Evolutionary conservation across 2,888 invertebrate genomes (phyloP).

Genomic region (Glyphotaelius pellucidus): DNA sequence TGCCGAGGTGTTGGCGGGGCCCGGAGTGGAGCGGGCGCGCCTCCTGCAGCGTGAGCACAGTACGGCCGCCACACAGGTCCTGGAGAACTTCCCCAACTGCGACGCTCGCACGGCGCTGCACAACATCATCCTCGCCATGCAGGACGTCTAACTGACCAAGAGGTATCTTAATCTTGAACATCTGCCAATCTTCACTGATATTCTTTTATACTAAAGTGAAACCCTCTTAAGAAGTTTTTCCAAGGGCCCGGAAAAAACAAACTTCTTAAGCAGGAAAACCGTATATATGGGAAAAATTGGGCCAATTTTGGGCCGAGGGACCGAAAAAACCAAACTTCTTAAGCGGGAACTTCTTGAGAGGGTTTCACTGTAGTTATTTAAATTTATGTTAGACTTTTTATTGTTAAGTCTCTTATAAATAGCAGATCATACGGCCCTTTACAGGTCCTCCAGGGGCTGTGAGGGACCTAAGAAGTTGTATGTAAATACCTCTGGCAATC

Average conservation of each 20-base stretch:
- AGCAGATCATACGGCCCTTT: background rate
- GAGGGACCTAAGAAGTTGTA: background rate
- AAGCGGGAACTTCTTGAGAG: no score
- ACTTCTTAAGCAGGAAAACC: no score
- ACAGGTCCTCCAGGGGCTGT: background rate
- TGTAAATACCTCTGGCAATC: background rate
- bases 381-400: background rate
- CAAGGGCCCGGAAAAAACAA: no score
- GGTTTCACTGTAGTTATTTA: no score
- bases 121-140: conserved; percentile 92
- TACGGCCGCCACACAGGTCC: conserved; percentile 84
- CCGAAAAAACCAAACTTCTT: no score
- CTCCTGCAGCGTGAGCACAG: conserved; percentile 86
- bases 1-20: conserved; percentile 81
- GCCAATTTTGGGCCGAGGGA: no score
- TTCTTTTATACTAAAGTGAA: background rate
- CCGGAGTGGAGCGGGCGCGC: conserved; percentile 85
- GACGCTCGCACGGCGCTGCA: conserved; percentile 91
- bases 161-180: background rate
- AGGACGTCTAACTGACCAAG: conserved; percentile 73
- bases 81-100: conserved; percentile 86
- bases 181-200: background rate
- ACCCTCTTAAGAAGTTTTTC: no score
- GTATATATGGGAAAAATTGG: no score
- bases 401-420: background rate